phyloP scores from a whole-genome alignment of 2,888 invertebrate species.

The Apamea sordens region DNA sequence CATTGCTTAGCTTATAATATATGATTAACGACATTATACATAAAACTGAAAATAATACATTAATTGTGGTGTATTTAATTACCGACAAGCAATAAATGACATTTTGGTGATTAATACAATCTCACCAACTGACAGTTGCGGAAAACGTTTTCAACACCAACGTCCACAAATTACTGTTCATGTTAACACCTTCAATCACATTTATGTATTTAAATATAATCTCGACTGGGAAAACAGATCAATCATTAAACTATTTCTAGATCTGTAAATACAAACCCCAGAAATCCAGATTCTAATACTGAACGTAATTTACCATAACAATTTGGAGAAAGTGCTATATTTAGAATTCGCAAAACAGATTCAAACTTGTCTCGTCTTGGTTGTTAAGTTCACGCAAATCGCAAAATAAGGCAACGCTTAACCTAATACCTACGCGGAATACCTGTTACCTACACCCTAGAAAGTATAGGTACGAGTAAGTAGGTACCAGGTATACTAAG shows the following conservation, averaged over 20 bases:
- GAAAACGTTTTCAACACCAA: constrained; percentile 35
- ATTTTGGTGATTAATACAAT: constrained; percentile 25
- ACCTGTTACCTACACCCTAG: constrained; percentile 28
- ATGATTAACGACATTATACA: not conserved
- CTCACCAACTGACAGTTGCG: constrained; percentile 24
- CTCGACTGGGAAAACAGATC: constrained; percentile 23
- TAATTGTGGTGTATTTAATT: not conserved
- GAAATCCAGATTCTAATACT: not conserved
- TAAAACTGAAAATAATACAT: not conserved
- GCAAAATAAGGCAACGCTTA: constrained; percentile 8
- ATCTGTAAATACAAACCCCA: constrained; percentile 6
- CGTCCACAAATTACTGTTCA: constrained; percentile 30
- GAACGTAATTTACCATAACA: not conserved
- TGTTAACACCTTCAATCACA: constrained; percentile 36
- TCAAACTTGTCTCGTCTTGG: not conserved
- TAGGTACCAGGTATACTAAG: constrained; percentile 30
- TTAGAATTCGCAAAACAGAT: not conserved
- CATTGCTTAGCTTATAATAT: no score
- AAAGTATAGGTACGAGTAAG: constrained; percentile 12
- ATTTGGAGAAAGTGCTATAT: not conserved
- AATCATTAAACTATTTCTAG: constrained; percentile 28
- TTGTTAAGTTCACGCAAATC: not conserved
- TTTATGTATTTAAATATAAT: constrained; percentile 30
- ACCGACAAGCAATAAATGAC: not conserved
- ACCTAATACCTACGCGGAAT: constrained; percentile 19